These are phyloP conservation scores for Pyrgus malvae DNA, from an alignment of 2,888 invertebrate genomes.

Conservation along the genomic window DNA sequence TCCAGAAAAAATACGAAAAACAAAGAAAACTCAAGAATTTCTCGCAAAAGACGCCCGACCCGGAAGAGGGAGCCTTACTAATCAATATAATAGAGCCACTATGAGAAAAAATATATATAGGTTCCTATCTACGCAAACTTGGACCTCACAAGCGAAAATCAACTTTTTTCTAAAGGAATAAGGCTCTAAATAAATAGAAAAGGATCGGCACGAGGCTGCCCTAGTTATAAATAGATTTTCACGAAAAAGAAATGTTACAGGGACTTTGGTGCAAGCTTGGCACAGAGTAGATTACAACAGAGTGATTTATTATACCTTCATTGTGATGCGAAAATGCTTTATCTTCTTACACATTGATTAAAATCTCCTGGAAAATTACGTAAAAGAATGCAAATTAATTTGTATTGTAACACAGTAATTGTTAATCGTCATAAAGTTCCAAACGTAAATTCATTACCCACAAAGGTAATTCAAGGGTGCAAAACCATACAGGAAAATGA, in stretches of 20 bases:
- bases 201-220: conserved; percentile 58
- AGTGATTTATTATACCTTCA: conserved; percentile 35
- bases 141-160: conserved; percentile 42
- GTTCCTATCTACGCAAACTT: conserved; percentile 54
- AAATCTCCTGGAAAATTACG: no score
- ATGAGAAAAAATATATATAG: conserved; percentile 71
- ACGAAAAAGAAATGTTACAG: conserved; percentile 82
- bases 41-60: conserved; percentile 64
- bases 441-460: no score
- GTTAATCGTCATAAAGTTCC: no score
- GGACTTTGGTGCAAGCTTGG: conserved; percentile 77
- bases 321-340: not conserved
- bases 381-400: no score
- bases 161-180: conserved; percentile 37
- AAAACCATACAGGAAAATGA: conserved; percentile 24
- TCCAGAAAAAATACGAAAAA: conserved; percentile 54
- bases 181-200: conserved; percentile 42
- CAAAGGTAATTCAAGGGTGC: not conserved
- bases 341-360: no score
- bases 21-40: conserved; percentile 66
- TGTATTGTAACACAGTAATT: no score
- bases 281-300: conserved; percentile 53
- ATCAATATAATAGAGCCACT: conserved; percentile 82
- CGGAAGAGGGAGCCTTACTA: conserved; percentile 74
- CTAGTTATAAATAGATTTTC: conserved; percentile 83